phyloP scores from a whole-genome alignment of 2,888 invertebrate species.

The Tenthredo mesomela region DNA sequence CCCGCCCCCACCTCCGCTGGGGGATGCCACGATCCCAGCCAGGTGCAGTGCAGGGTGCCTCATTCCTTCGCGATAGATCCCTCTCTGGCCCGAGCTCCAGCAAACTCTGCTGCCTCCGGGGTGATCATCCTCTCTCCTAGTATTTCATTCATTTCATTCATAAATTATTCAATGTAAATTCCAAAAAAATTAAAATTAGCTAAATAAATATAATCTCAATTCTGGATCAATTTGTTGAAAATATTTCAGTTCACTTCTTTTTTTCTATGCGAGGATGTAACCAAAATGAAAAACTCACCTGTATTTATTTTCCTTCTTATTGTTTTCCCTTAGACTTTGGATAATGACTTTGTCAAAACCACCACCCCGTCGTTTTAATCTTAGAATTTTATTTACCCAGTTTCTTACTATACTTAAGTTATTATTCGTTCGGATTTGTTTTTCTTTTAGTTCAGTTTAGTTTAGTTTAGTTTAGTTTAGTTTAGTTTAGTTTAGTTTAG shows the following conservation, averaged over 20 bases:
- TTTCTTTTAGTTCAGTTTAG: conserved; percentile 43
- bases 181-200: not conserved
- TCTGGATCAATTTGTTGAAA: not conserved
- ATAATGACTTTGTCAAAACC: conserved; percentile 47
- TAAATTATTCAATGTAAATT: not conserved
- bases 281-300: not conserved
- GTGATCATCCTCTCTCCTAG: conserved; percentile 75
- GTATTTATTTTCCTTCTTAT: conserved; percentile 37
- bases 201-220: not conserved
- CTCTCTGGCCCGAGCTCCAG: conserved; percentile 73
- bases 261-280: not conserved
- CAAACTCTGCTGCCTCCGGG: conserved; percentile 71
- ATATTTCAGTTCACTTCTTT: not conserved
- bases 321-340: conserved; percentile 29
- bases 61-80: conserved; percentile 72
- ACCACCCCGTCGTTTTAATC: conserved; percentile 65
- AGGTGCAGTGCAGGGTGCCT: conserved; percentile 76
- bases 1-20: conserved; percentile 70
- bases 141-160: not conserved
- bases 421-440: conserved; percentile 55
- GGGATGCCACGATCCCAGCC: conserved; percentile 76
- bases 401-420: conserved; percentile 51
- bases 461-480: conserved; percentile 49
- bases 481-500: conserved; percentile 37
- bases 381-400: conserved; percentile 53